Evolutionary conservation across 2,113 vertebrate genomes (phyloP), one percentile per base, ranked within the genome.

Genomic region (Phrynosoma platyrhinos): DNA sequence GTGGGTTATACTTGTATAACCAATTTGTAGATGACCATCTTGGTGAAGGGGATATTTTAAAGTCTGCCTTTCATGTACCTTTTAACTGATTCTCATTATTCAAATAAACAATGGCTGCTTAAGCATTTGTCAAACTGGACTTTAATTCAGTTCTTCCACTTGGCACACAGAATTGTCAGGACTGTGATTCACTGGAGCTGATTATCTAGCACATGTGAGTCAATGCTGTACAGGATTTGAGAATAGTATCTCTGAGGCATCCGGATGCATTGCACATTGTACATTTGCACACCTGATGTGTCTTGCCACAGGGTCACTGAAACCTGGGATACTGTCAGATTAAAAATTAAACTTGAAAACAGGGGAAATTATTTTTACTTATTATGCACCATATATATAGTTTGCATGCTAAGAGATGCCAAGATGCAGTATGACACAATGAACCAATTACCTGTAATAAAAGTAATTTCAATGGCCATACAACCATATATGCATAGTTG

Each of bases 91-190:
- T 80, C 0, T 0, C 83, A 4, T 71, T 88, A 85, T 87, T 84
- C 78, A 69, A 69, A 36, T 62, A 5, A 27, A 47, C 16, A 87
- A 75, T 36, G 52, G 40, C 13, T 83, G 7, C 20, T 16, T 72
- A 13, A 2, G 27, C 42, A 85, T 87, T 91, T 83, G 53, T 85
- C 21, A 87, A 40, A 64, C 82, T 4, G 55, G 83, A 84, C 91
- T 89, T 68, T 21, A 20, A 1, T 84, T 88, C 1, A 2, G 4
- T 86, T 83, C 66, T 87, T 36, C 80, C 64, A 47, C 18, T 83
- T 76, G 55, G 68, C 68, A 40, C n/a, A 2, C 27, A 82, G 64
- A 87, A 80, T 32, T 77, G 3, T 55, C 52, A 88, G 78, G 87
- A 87, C 16, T 18, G 27, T 64, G 16, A 87, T 85, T 42, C 18